A percentile compares a stretch with the other conserved stretches of the same genome.
Evolutionary conservation across 2,797 vertebrate genomes (phyloP).

Genomic region (Benthosema pterotum): DNA sequence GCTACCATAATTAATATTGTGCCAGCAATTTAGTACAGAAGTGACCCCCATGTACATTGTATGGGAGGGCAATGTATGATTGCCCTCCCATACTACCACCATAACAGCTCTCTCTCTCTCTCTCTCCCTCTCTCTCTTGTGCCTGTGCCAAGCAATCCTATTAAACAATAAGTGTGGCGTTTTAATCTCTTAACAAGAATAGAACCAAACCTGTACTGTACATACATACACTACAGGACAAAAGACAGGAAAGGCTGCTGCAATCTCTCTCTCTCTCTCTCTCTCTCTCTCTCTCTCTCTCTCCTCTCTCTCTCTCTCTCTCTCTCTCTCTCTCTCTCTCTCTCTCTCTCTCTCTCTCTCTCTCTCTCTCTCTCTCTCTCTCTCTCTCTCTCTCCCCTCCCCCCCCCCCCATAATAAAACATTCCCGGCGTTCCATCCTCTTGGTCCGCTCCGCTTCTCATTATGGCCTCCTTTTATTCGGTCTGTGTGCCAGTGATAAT

Average conservation of each 20-base stretch:
- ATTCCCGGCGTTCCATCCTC: not conserved
- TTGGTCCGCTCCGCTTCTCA: slow-evolving; percentile 38
- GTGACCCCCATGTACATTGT: slow-evolving; percentile 41
- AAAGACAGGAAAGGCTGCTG: slow-evolving; percentile 30
- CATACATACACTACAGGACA: slow-evolving; percentile 30
- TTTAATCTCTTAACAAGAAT: slow-evolving; percentile 66
- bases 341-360: slow-evolving; percentile 23
- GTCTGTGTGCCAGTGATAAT: slow-evolving; percentile 44
- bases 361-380: slow-evolving; percentile 12
- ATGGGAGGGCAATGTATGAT: too few relatives aligned
- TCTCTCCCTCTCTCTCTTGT: not conserved
- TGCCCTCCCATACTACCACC: too few relatives aligned
- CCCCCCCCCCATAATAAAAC: slow-evolving; percentile 31
- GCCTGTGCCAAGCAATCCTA: slow-evolving; percentile 69
- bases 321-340: slow-evolving; percentile 8
- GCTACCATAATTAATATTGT: slow-evolving; percentile 53
- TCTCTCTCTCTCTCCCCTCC: slow-evolving; percentile 28
- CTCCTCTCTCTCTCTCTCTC: slow-evolving; percentile 24
- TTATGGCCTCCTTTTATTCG: slow-evolving; percentile 48
- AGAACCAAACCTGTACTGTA: slow-evolving; percentile 23
- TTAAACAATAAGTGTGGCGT: slow-evolving; percentile 66
- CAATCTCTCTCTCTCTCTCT: slow-evolving; percentile 8
- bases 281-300: slow-evolving; percentile 23
- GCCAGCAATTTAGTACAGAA: slow-evolving; percentile 68
- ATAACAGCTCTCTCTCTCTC: too few relatives aligned